These are phyloP conservation scores for Eupithecia subfuscata DNA, from an alignment of 2,888 invertebrate species.

Conservation along the genomic window DNA sequence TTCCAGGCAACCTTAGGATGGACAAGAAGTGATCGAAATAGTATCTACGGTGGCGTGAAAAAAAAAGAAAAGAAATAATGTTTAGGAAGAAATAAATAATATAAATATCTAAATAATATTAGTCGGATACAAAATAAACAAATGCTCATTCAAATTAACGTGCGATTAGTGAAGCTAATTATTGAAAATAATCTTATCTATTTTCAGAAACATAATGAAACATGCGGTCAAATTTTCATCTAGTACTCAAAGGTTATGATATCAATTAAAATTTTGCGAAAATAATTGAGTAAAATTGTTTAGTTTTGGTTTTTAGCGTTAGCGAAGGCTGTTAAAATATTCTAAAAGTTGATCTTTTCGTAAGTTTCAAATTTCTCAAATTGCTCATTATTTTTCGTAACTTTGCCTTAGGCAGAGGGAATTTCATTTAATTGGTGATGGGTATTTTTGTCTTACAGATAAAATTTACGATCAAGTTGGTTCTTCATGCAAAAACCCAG, in stretches of 20 bases:
- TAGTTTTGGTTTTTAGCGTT: slow-evolving; percentile 20
- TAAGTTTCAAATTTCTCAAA: slow-evolving; percentile 28
- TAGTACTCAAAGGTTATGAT: slow-evolving; percentile 12
- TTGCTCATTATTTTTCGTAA: slow-evolving; percentile 24
- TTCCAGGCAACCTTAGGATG: too few relatives aligned
- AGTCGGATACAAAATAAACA: background rate
- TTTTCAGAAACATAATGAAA: background rate
- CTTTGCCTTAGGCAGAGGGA: background rate
- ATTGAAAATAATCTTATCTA: background rate
- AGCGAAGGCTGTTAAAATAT: slow-evolving; percentile 18
- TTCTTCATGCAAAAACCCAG: background rate
- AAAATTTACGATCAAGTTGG: background rate
- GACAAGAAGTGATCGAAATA: too few relatives aligned
- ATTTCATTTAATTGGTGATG: slow-evolving; percentile 11
- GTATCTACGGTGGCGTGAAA: too few relatives aligned
- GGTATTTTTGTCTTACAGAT: background rate
- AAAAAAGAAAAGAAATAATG: too few relatives aligned
- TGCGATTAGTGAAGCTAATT: background rate
- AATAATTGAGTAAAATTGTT: slow-evolving; percentile 24
- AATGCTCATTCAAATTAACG: background rate
- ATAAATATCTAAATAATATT: too few relatives aligned
- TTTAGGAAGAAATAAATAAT: too few relatives aligned
- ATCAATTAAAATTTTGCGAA: slow-evolving; percentile 30
- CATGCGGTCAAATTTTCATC: slow-evolving; percentile 21
- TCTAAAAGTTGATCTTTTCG: slow-evolving; percentile 10